Base-by-base conservation (phyloP, 2,797 vertebrate genomes). In the Florisuga fusca region DNA sequence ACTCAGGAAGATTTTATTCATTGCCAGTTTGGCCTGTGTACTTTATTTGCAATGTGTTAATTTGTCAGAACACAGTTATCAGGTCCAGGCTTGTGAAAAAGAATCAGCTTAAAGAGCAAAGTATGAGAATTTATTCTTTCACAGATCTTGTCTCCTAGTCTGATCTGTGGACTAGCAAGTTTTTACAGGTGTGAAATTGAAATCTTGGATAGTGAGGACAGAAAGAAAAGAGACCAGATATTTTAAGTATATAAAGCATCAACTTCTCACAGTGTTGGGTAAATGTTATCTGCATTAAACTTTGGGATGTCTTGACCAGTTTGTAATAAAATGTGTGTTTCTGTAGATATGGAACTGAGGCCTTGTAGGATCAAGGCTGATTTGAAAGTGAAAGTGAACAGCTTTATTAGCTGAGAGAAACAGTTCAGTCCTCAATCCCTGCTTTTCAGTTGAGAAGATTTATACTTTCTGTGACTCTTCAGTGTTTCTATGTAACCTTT, bases 31-130 rank as follows among this genome's bases (percentile, higher is more conserved):
- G 73, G 26, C 17, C 22, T 71, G 8, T 9, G 16, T 0, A 0
- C 41, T 26, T 77, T 54, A 54, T 71, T 84, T 87, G 13, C 61
- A 80, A 41, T 6, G n/a, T 50, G 25, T 62, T 74, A 62, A 43
- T 89, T 89, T 90, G 41, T 85, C 84, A 80, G 81, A 88, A 71
- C 11, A 71, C 5, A 68, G 17, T 61, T 79, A 51, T 33, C 54
- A 45, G 23, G 36, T 64, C 41, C 22, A 34, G 15, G 8, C n/a
- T 72, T 66, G 21, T 72, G 89, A 77, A 87, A 88, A 93, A 77
- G 12, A 74, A 23, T 15, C 38, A 82, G 10, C 11, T 76, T 53
- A 38, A 64, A 79, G 80, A 43, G 4, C 23, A 13, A 67, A 89
- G 17, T 10, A 7, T 67, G 36, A 79, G 57, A 71, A 89, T 36